Evolutionary conservation across 2,113 vertebrate genomes (phyloP).

Genomic region (Calyptommatus sinebrachiatus): DNA sequence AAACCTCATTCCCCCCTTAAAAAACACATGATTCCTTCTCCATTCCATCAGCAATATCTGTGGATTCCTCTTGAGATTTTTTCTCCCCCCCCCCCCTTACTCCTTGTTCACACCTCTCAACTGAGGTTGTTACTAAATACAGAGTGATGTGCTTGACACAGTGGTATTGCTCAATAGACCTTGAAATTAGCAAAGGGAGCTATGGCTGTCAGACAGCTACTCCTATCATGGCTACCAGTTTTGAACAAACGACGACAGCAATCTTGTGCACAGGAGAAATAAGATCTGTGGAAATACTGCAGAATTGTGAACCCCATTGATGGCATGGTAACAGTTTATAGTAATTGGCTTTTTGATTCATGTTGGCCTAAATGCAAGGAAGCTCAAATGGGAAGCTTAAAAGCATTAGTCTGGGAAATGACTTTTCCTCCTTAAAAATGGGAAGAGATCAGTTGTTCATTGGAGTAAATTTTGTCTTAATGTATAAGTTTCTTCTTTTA

Average conservation of each 20-base stretch:
- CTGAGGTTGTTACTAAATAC: slow-evolving; percentile 39
- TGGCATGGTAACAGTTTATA: slow-evolving; percentile 55
- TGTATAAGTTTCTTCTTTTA: slow-evolving; percentile 11
- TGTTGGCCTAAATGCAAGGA: slow-evolving; percentile 53
- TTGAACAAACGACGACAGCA: slow-evolving; percentile 64
- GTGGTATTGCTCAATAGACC: slow-evolving; percentile 62
- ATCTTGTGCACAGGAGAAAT: slow-evolving; percentile 67
- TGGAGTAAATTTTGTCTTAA: slow-evolving; percentile 40
- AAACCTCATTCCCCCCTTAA: slow-evolving; percentile 30
- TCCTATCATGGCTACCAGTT: slow-evolving; percentile 48
- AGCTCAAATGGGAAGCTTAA: slow-evolving; percentile 60
- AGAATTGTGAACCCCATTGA: slow-evolving; percentile 61
- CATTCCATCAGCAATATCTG: slow-evolving; percentile 39
- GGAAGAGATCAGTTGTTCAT: slow-evolving; percentile 48
- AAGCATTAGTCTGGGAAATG: slow-evolving; percentile 52
- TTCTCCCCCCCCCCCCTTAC: background rate
- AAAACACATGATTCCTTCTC: background rate
- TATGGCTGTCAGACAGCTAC: slow-evolving; percentile 56
- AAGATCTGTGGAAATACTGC: slow-evolving; percentile 71
- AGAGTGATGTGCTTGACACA: slow-evolving; percentile 40
- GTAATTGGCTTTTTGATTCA: slow-evolving; percentile 65
- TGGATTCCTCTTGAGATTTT: slow-evolving; percentile 33
- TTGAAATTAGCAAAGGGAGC: slow-evolving; percentile 68
- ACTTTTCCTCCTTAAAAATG: slow-evolving; percentile 49
- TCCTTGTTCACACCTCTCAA: background rate